These are phyloP conservation scores for Aix galericulata DNA, from an alignment of 2,113 vertebrate genomes.

Conservation along the genomic window DNA sequence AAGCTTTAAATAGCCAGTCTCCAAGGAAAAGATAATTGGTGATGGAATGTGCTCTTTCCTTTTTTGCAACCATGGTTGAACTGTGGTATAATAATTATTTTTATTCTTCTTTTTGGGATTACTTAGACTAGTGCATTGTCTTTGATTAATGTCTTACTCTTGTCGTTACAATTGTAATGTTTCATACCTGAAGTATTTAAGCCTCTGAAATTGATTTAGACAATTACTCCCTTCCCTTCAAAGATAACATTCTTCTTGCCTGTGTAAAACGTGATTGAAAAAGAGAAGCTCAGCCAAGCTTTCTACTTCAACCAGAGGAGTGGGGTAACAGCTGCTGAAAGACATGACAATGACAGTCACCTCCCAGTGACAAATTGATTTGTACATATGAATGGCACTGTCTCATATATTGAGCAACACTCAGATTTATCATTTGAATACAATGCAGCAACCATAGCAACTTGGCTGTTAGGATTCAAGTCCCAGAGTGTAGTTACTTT, in stretches of 20 bases:
- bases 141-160: not conserved
- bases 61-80: not conserved
- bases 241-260: not conserved
- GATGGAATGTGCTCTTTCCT: not conserved
- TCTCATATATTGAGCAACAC: not conserved
- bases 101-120: not conserved
- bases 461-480: not conserved
- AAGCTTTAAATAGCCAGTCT: not conserved
- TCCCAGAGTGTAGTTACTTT: not conserved
- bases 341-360: not conserved
- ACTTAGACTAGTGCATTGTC: not conserved
- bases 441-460: constrained; percentile 6
- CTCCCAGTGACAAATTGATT: not conserved
- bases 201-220: not conserved
- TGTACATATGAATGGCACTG: not conserved
- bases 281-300: not conserved
- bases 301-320: not conserved
- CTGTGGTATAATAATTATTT: not conserved
- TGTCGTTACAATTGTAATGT: not conserved
- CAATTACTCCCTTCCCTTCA: not conserved
- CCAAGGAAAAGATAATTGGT: not conserved
- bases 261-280: not conserved
- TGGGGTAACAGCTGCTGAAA: not conserved
- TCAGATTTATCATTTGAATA: not conserved
- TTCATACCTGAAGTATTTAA: not conserved